Evolutionary conservation across 2,797 vertebrate genomes (phyloP).

Genomic region (Bufotes viridis): DNA sequence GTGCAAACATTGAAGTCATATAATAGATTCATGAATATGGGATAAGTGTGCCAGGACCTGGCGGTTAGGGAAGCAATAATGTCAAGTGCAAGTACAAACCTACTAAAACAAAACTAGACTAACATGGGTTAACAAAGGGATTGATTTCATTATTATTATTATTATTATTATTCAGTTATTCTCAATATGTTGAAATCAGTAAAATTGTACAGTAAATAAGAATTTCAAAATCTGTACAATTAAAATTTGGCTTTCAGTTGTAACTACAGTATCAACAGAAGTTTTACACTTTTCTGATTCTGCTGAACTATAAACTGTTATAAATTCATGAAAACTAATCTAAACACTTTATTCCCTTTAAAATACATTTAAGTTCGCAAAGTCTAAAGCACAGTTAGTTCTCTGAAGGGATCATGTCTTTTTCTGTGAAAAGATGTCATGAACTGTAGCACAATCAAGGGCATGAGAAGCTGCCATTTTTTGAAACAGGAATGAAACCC

Average conservation of each 20-base stretch:
- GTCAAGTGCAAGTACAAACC: too few species aligned
- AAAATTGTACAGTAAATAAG: neutral
- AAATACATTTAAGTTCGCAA: constrained; percentile 34
- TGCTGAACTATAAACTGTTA: constrained; percentile 10
- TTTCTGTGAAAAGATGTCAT: constrained; percentile 48
- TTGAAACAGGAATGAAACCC: constrained; percentile 38
- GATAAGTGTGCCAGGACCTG: too few species aligned
- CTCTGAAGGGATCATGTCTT: constrained; percentile 47
- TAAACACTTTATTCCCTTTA: constrained; percentile 27
- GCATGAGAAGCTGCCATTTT: constrained; percentile 44
- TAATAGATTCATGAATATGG: too few species aligned
- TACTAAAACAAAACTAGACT: too few species aligned
- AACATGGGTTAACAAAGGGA: neutral
- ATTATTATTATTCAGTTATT: too few species aligned
- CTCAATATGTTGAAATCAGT: neutral
- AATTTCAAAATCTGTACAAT: neutral
- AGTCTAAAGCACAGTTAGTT: constrained; percentile 21
- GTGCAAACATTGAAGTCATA: too few species aligned
- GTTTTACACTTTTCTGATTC: neutral
- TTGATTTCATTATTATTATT: too few species aligned
- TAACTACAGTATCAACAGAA: neutral
- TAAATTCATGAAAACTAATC: constrained; percentile 30
- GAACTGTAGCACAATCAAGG: constrained; percentile 46
- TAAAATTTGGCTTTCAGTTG: neutral
- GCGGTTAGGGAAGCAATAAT: too few species aligned